phyloP scores from a whole-genome alignment of 2,888 invertebrate genomes.

The Troglohyphantes excavatus region DNA sequence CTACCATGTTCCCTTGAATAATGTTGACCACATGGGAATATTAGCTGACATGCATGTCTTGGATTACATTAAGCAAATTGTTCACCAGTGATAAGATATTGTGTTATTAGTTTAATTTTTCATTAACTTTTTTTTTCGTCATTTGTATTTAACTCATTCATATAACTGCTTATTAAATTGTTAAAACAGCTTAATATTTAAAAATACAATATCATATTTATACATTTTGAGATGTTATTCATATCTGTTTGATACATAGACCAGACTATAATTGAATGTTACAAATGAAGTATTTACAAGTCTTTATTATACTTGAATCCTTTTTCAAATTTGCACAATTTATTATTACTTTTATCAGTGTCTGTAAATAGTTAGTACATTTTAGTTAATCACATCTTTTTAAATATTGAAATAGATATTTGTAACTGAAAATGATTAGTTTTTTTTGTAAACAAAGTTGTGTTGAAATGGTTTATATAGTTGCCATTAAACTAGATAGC shows the following conservation, averaged over 20 bases:
- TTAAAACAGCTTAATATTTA: too few species aligned
- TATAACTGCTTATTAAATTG: too few species aligned
- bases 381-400: too few species aligned
- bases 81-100: constrained; percentile 29
- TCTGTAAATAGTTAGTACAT: too few species aligned
- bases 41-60: constrained; percentile 83
- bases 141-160: constrained; percentile 49
- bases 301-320: neutral
- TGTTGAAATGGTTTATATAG: too few species aligned
- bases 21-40: constrained; percentile 91
- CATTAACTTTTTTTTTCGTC: constrained; percentile 22
- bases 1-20: constrained; percentile 86
- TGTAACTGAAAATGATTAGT: too few species aligned
- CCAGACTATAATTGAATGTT: neutral
- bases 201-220: too few species aligned
- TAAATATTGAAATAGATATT: too few species aligned
- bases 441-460: too few species aligned
- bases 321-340: constrained; percentile 2
- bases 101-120: constrained; percentile 17
- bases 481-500: too few species aligned
- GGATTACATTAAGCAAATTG: constrained; percentile 81
- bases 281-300: neutral
- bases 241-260: neutral
- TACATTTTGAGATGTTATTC: neutral
- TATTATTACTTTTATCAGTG: neutral